Evolutionary conservation across 2,113 vertebrate genomes (phyloP), one percentile per base, ranked within the genome.

Genomic region (Cheilinus undulatus): DNA sequence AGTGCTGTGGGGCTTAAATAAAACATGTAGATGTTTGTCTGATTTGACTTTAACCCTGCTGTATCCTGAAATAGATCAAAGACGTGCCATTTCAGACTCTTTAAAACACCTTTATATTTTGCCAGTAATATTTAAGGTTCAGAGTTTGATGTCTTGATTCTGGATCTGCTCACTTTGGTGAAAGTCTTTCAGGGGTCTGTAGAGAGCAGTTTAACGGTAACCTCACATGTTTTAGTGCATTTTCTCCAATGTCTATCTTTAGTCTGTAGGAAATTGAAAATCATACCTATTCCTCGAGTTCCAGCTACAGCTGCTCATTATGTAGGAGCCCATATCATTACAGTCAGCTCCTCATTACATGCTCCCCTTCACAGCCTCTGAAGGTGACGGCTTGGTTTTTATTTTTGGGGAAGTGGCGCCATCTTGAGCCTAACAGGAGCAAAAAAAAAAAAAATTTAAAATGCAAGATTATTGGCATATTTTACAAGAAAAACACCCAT

Each of bases 261-360:
- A 80, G 76, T 56, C 60, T 71, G 81, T 71, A 50, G 73, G 75
- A 88, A 84, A 87, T 69, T 80, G 72, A 70, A 80, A 85, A 85
- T 88, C 50, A 61, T 78, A 69, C 71, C 51, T 68, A 46, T 71
- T 70, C 74, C 62, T 26, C 40, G 53, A 71, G 67, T 43, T 76
- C 40, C 38, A 73, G 77, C 64, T 48, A 57, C 78, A 86, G 86
- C 80, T 36, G 80, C 80, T 87, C 83, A 88, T 88, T 88, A 88
- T 78, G 73, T 67, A 45, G 68, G 15, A 75, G 82, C 27, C 76
- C 56, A 17, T 82, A 38, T 87, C 76, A 89, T 87, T 86, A 83
- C 56, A 80, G 75, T 7, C 58, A 71, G 77, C 40, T 75, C 43
- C 5, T 83, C 66, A 74, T 86, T 67, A 80, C 27, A 4, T 13